Conservation (phyloP, 2,113 vertebrate genomes). For the Macaca nemestrina region DNA sequence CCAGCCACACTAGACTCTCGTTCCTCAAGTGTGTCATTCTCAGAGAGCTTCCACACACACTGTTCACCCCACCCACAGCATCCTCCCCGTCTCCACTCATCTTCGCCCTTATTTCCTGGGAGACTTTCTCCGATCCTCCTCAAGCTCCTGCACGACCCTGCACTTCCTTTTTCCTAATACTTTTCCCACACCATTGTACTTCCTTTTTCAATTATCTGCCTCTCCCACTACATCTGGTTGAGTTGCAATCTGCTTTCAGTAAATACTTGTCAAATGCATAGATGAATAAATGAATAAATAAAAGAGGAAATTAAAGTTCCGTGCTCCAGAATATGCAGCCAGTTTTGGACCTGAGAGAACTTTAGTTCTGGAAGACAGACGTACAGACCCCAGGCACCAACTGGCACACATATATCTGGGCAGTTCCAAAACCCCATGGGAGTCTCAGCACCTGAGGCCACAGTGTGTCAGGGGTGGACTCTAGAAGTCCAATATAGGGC, state of each 20-base stretch:
- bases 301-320: neutral
- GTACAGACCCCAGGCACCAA: neutral
- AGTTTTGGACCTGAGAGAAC: neutral
- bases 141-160: neutral
- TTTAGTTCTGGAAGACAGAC: neutral
- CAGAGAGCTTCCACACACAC: rapidly evolving
- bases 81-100: neutral
- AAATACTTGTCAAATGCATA: neutral
- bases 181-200: too few species aligned
- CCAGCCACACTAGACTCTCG: neutral
- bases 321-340: neutral
- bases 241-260: neutral
- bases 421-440: neutral
- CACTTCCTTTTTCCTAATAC: neutral
- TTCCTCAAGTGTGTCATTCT: neutral
- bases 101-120: neutral
- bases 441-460: neutral
- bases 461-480: neutral
- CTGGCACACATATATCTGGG: neutral
- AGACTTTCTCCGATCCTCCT: neutral
- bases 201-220: neutral
- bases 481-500: neutral
- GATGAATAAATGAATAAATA: neutral
- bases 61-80: too few species aligned
- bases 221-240: neutral